Percentiles rank a stretch among this genome's conserved stretches.
phyloP scores from a whole-genome alignment of 2,888 invertebrate species.

The Petrolisthes manimaculis region DNA sequence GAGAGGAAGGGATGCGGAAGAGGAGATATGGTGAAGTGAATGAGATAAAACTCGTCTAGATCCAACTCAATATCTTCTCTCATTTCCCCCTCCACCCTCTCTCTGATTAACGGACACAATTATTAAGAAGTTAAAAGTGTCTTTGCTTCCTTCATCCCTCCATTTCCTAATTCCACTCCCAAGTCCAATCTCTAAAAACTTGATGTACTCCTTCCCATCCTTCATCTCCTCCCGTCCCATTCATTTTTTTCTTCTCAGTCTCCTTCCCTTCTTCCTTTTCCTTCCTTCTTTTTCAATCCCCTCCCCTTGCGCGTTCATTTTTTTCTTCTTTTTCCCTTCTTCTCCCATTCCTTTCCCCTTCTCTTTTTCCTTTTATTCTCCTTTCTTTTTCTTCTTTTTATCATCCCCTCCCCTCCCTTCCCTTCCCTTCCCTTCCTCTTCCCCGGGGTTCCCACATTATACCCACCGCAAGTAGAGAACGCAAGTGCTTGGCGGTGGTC shows the following conservation, averaged over 20 bases:
- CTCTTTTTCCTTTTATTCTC: not conserved
- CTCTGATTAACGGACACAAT: too few species aligned
- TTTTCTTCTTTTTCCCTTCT: not conserved
- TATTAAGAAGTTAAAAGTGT: not conserved
- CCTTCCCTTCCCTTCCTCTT: not conserved
- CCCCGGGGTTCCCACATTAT: not conserved
- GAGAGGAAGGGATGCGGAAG: not conserved
- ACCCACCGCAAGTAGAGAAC: not conserved
- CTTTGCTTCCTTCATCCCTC: not conserved
- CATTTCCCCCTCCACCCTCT: too few species aligned
- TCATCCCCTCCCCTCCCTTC: not conserved
- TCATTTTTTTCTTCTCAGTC: not conserved
- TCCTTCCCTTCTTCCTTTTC: not conserved
- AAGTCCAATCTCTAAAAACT: too few species aligned
- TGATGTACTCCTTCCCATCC: not conserved
- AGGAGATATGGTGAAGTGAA: not conserved
- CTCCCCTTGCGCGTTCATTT: not conserved
- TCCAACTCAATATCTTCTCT: too few species aligned
- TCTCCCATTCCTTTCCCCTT: not conserved
- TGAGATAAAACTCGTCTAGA: not conserved
- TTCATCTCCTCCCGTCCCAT: not conserved
- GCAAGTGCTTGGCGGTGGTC: not conserved
- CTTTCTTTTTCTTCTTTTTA: not conserved
- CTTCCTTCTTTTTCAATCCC: not conserved
- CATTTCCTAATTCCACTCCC: not conserved